These are phyloP conservation scores for Bryconaethiops microstoma DNA, from an alignment of 2,797 vertebrate species.

Conservation along the genomic window DNA sequence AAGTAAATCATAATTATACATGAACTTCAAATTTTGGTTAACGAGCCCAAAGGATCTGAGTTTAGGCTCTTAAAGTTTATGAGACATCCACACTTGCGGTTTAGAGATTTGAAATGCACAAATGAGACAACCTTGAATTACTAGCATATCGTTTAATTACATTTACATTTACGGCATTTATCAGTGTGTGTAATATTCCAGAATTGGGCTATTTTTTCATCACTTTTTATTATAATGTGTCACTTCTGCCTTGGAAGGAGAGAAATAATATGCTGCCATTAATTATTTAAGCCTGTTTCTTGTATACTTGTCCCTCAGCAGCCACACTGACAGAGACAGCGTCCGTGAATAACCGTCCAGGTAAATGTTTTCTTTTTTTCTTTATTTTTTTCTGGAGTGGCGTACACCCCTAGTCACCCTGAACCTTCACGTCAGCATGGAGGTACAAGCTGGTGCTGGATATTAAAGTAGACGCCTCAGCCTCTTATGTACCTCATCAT, in stretches of 20 bases:
- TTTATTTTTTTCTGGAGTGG: neutral
- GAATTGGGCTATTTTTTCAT: neutral
- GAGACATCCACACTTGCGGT: neutral
- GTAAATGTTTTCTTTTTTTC: slow-evolving; percentile 9
- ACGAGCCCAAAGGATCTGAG: neutral
- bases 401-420: neutral
- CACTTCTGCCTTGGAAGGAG: neutral
- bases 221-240: slow-evolving; percentile 3
- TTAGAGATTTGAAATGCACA: neutral
- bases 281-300: slow-evolving; percentile 29
- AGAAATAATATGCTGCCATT: slow-evolving; percentile 1
- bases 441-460: slow-evolving; percentile 5
- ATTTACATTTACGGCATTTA: too few relatives aligned
- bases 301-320: slow-evolving; percentile 13
- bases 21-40: neutral
- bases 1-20: too few relatives aligned
- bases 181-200: slow-evolving; percentile 6
- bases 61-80: neutral
- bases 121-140: neutral
- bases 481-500: slow-evolving; percentile 46
- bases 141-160: neutral
- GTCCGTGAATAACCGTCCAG: neutral
- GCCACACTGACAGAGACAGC: neutral
- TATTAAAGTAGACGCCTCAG: slow-evolving; percentile 46
- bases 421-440: neutral